These are phyloP conservation scores for Copidosoma floridanum DNA, from an alignment of 1,140 invertebrate species.

Conservation along the genomic window DNA sequence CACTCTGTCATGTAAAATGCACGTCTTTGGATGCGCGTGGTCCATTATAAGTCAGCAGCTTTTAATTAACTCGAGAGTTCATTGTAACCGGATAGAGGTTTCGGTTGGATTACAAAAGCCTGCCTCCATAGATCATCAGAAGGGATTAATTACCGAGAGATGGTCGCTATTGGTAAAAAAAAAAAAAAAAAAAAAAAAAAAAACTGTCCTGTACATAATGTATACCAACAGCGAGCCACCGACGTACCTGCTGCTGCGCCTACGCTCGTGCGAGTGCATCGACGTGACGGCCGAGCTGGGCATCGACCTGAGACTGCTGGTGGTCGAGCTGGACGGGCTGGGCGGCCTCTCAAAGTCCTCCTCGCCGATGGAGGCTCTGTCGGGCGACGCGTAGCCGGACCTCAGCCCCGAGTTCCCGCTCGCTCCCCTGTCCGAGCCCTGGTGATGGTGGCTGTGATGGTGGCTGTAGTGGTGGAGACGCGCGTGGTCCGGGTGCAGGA, in stretches of 20 bases:
- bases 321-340: slow-evolving; percentile 55
- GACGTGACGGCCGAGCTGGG: slow-evolving; percentile 48
- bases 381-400: slow-evolving; percentile 31
- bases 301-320: slow-evolving; percentile 54
- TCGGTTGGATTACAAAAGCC: no score
- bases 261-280: slow-evolving; percentile 48
- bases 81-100: no score
- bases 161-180: neutral
- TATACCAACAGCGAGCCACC: neutral
- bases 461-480: slow-evolving; percentile 59
- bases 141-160: neutral
- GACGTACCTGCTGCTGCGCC: slow-evolving; percentile 50
- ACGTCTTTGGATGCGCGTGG: no score
- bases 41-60: no score
- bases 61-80: no score
- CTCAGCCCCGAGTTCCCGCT: neutral
- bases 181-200: no score
- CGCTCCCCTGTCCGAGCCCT: neutral
- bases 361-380: slow-evolving; percentile 41
- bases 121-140: no score
- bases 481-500: slow-evolving; percentile 70
- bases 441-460: slow-evolving; percentile 47
- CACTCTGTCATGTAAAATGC: no score
- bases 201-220: no score
- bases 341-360: slow-evolving; percentile 26